Percentiles rank a stretch among this genome's conserved stretches.
phyloP scores from a whole-genome alignment of 2,113 vertebrate species.

The Mola mola region DNA sequence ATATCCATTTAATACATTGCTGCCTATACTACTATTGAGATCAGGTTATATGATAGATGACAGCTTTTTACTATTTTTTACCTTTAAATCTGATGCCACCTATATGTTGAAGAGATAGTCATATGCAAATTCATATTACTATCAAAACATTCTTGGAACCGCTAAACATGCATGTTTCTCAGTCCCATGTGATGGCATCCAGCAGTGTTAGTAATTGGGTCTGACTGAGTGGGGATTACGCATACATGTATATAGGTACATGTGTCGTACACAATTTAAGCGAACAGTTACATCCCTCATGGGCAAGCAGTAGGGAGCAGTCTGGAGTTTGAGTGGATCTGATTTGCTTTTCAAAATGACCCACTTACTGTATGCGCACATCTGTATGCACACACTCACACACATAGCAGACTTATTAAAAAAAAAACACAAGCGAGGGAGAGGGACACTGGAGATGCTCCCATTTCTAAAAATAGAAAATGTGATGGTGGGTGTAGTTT shows the following conservation, averaged over 20 bases:
- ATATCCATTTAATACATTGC: too few relatives aligned
- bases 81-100: too few relatives aligned
- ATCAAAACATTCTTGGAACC: neutral
- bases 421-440: conserved; percentile 48
- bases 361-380: conserved; percentile 49
- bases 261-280: conserved; percentile 10
- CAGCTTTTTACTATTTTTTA: too few relatives aligned
- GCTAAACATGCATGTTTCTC: neutral
- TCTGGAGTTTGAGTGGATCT: conserved; percentile 1
- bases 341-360: conserved; percentile 53
- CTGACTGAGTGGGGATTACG: conserved; percentile 13
- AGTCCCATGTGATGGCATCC: conserved; percentile 19
- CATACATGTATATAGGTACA: conserved; percentile 8
- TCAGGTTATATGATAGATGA: too few relatives aligned
- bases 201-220: conserved; percentile 32
- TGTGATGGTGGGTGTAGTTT: conserved; percentile 44
- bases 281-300: neutral
- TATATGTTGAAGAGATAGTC: too few relatives aligned
- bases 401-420: conserved; percentile 28
- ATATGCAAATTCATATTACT: too few relatives aligned
- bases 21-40: too few relatives aligned
- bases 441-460: conserved; percentile 55
- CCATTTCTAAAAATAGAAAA: conserved; percentile 68
- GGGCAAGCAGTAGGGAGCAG: neutral
- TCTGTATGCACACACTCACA: neutral